Conservation (phyloP, 2,797 vertebrate species). For the Enteromius radiatus region DNA sequence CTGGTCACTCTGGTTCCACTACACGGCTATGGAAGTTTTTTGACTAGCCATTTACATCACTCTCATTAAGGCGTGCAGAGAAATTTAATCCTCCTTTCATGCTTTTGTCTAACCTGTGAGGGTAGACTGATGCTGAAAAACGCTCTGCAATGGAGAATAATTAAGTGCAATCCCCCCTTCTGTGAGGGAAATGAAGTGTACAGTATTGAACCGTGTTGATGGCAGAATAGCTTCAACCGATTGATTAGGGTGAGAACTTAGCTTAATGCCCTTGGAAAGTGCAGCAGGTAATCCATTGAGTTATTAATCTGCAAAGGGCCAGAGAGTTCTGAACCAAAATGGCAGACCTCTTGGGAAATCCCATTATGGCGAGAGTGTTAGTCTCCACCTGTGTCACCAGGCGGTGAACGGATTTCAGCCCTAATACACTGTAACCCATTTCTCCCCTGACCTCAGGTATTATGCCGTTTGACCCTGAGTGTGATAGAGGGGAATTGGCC, state of each 20-base stretch:
- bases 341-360: conserved; percentile 68
- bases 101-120: conserved; percentile 61
- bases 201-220: conserved; percentile 74
- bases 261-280: conserved; percentile 81
- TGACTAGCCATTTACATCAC: conserved; percentile 30
- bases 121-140: conserved; percentile 62
- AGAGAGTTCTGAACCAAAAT: conserved; percentile 68
- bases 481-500: conserved; percentile 53
- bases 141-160: conserved; percentile 66
- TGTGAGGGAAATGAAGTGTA: conserved; percentile 77
- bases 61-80: conserved; percentile 32
- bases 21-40: conserved; percentile 14
- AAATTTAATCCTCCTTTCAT: conserved; percentile 41
- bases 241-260: conserved; percentile 75
- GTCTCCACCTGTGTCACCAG: conserved; percentile 54
- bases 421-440: conserved; percentile 64
- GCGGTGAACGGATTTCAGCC: conserved; percentile 55
- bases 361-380: conserved; percentile 58
- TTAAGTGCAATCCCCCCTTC: conserved; percentile 66
- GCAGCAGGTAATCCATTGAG: conserved; percentile 79
- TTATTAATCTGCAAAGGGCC: conserved; percentile 79
- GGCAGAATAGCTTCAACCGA: conserved; percentile 71
- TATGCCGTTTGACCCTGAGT: conserved; percentile 63
- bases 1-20: conserved; percentile 44
- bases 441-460: conserved; percentile 65